Conservation (phyloP, 2,797 vertebrate genomes). For the Masticophis lateralis region DNA sequence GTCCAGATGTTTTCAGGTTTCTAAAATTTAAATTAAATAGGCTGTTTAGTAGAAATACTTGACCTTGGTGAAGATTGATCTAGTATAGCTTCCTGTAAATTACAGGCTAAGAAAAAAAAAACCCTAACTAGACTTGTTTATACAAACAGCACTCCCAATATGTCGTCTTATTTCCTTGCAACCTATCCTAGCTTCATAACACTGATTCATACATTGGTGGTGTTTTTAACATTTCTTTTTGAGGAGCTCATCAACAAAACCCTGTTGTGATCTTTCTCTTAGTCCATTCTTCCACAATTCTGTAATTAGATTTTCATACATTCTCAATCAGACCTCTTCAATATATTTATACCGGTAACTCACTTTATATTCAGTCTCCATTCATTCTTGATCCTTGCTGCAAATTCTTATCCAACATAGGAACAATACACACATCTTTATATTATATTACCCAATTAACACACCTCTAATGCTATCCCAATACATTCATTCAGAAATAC, state of each 20-base stretch:
- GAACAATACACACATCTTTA: background rate
- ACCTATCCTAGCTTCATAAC: background rate
- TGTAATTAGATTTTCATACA: background rate
- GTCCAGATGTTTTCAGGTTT: background rate
- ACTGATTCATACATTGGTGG: background rate
- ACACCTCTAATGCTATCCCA: background rate
- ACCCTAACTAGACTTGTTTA: background rate
- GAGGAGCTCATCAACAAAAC: background rate
- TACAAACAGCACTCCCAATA: background rate
- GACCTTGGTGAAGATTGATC: background rate
- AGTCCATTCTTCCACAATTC: background rate
- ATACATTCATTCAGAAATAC: background rate
- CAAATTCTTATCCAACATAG: background rate
- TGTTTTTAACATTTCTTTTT: background rate
- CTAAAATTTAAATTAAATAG: background rate
- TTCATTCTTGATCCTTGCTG: background rate
- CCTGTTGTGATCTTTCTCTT: background rate
- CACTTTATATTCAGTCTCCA: background rate
- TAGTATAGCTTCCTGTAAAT: background rate
- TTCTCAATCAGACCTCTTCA: background rate
- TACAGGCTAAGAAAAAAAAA: background rate
- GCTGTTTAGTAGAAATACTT: background rate
- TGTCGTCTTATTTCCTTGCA: background rate
- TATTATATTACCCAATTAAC: background rate
- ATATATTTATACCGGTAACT: background rate